These are phyloP conservation scores for Lontra canadensis DNA, from an alignment of 2,113 vertebrate genomes.

Conservation along the genomic window DNA sequence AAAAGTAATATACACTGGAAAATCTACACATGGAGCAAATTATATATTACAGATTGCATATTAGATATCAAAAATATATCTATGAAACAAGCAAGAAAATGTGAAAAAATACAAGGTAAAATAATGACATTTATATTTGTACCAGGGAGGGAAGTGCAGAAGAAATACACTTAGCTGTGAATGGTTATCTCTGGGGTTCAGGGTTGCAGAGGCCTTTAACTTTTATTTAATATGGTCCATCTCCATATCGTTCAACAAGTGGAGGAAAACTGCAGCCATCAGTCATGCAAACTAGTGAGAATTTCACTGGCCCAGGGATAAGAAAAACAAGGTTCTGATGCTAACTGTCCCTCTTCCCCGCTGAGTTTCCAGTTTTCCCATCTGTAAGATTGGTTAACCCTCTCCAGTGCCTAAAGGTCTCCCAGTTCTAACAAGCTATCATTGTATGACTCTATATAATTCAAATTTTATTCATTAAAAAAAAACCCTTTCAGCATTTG, in stretches of 20 bases:
- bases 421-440: neutral
- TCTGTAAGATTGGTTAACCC: neutral
- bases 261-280: neutral
- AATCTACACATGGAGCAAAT: neutral
- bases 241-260: neutral
- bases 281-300: neutral
- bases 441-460: slow-evolving; percentile 24
- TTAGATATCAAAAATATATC: neutral
- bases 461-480: slow-evolving; percentile 29
- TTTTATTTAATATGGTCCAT: slow-evolving; percentile 39
- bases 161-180: neutral
- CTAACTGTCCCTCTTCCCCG: neutral
- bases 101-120: neutral
- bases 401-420: slow-evolving; percentile 21
- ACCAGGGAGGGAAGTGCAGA: neutral
- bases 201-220: neutral
- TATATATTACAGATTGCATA: neutral
- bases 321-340: neutral
- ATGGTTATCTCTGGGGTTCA: neutral
- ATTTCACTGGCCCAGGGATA: neutral
- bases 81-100: slow-evolving; percentile 14
- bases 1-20: neutral
- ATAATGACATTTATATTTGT: neutral
- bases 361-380: neutral
- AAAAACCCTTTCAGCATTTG: neutral